A percentile compares a stretch with the other conserved stretches of the same genome.
Evolutionary conservation across 2,888 invertebrate genomes (phyloP).

Genomic region (Pimpla rufipes): DNA sequence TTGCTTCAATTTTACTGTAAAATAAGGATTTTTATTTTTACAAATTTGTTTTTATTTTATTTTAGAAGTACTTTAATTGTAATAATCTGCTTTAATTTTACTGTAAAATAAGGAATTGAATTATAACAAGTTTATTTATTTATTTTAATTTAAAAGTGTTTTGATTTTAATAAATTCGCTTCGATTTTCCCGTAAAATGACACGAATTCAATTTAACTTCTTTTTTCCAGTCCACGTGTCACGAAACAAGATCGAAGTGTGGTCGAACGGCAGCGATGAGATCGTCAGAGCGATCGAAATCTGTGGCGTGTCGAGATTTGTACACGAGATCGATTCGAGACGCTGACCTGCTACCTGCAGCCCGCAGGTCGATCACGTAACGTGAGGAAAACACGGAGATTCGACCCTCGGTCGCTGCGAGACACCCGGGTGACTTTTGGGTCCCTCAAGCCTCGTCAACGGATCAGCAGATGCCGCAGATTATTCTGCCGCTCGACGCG

Average conservation of each 20-base stretch:
- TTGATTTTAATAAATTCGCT: too few species aligned
- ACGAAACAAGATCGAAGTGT: conserved; percentile 29
- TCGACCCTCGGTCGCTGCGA: too few species aligned
- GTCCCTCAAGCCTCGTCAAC: background rate
- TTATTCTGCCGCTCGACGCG: conserved; percentile 68
- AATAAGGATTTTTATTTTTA: too few species aligned
- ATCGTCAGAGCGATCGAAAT: conserved; percentile 51
- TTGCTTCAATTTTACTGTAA: too few species aligned
- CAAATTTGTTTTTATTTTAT: too few species aligned
- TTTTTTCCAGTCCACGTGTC: conserved; percentile 24
- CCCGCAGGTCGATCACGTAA: background rate
- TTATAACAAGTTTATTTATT: too few species aligned
- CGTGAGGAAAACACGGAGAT: too few species aligned
- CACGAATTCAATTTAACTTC: too few species aligned
- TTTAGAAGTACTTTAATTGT: too few species aligned
- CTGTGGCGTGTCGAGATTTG: background rate
- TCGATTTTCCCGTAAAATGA: too few species aligned
- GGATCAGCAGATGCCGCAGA: background rate
- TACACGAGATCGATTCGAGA: background rate
- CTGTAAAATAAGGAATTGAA: background rate
- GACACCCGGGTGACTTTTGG: too few species aligned
- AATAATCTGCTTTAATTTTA: background rate
- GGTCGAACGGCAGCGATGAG: conserved; percentile 13
- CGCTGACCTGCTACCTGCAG: background rate
- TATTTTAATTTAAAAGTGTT: too few species aligned